Percentiles rank a stretch among this genome's conserved stretches.
Evolutionary conservation across 53 echinoderm and acorn worm genomes (phyloP).

Genomic region (Hippasteria phrygiana): DNA sequence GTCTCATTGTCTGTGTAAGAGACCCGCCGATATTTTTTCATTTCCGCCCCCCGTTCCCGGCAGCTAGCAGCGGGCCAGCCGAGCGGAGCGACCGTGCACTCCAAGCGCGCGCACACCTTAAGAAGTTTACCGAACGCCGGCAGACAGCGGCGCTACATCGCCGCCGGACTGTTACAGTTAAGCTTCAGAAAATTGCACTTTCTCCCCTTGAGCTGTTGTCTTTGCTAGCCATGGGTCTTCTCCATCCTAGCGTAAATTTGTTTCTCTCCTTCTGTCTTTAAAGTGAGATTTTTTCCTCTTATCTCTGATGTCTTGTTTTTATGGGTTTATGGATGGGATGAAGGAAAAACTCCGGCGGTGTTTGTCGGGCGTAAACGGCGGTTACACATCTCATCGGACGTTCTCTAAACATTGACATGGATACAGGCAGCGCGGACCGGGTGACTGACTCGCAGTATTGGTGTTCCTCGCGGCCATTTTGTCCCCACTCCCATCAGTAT

Average conservation of each 20-base stretch:
- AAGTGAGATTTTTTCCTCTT: background rate
- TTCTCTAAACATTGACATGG: slow-evolving; percentile 61
- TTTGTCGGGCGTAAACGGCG: slow-evolving; percentile 45
- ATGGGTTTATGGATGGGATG: slow-evolving; percentile 40
- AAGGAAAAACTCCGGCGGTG: slow-evolving; percentile 15
- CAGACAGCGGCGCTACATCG: background rate
- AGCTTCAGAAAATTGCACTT: slow-evolving; percentile 64
- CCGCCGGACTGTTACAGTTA: slow-evolving; percentile 52
- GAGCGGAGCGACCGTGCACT: background rate
- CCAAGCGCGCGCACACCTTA: slow-evolving; percentile 29
- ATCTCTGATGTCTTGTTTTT: slow-evolving; percentile 2
- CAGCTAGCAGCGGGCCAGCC: background rate
- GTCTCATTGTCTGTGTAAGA: slow-evolving; percentile 27
- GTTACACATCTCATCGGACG: slow-evolving; percentile 29
- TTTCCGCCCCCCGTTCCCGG: slow-evolving; percentile 32
- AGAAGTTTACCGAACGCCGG: slow-evolving; percentile 61
- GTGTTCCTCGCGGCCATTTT: background rate
- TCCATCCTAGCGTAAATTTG: slow-evolving; percentile 4
- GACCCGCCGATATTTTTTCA: slow-evolving; percentile 61
- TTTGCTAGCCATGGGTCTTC: slow-evolving; percentile 46
- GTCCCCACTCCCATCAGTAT: background rate
- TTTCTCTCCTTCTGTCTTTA: slow-evolving; percentile 1
- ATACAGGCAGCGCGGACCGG: slow-evolving; percentile 19
- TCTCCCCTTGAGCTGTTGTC: slow-evolving; percentile 51
- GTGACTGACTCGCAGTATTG: slow-evolving; percentile 20